phyloP scores from a whole-genome alignment of 2,888 invertebrate species.

The Megaustenia siamemsis region DNA sequence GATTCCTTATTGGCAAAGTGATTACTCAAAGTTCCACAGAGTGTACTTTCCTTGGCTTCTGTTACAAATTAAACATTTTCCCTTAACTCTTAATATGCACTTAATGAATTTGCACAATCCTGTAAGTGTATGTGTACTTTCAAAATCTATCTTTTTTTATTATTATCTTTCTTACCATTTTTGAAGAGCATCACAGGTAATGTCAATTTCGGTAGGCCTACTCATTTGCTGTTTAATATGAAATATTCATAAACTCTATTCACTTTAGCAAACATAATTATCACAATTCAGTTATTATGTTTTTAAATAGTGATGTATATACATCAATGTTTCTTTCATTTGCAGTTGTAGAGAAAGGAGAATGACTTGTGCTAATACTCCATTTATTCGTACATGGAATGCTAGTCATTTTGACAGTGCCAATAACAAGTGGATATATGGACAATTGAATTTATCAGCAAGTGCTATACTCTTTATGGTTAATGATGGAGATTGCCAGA shows the following conservation, averaged over 20 bases:
- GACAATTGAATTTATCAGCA: slow-evolving; percentile 59
- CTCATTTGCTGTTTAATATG: no score
- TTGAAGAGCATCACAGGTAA: no score
- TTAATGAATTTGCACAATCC: no score
- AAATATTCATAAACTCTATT: background rate
- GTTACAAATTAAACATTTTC: no score
- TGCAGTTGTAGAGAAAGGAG: background rate
- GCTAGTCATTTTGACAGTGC: slow-evolving; percentile 62
- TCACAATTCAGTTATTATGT: background rate
- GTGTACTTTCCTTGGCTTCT: no score
- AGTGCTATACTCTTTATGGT: slow-evolving; percentile 59
- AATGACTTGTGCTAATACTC: background rate
- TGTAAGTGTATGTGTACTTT: no score
- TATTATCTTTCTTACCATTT: no score
- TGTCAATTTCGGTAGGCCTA: no score
- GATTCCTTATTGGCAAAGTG: no score
- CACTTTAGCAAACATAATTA: background rate
- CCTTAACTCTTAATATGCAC: no score
- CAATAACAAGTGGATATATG: slow-evolving; percentile 64
- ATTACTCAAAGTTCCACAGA: no score
- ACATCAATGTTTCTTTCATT: background rate
- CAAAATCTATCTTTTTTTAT: no score
- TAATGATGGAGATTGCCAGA: slow-evolving; percentile 37
- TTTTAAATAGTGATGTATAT: background rate
- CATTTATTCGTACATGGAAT: slow-evolving; percentile 57